These are phyloP conservation scores for Caenorhabditis sinica DNA, from an alignment of 2,888 invertebrate genomes.

Conservation along the genomic window DNA sequence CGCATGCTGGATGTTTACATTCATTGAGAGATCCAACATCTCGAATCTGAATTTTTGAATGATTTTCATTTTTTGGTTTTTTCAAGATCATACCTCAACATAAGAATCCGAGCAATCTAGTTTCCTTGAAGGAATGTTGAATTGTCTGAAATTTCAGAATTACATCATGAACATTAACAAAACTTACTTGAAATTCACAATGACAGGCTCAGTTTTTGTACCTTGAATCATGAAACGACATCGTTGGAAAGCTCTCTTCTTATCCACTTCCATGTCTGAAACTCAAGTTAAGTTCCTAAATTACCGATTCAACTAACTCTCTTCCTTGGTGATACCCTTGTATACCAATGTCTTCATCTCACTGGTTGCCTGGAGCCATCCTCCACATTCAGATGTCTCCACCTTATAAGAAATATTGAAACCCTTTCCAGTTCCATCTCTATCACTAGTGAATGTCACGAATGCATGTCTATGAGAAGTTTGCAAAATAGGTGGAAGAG, in stretches of 20 bases:
- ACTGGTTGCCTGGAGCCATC: constrained; percentile 66
- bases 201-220: constrained; percentile 71
- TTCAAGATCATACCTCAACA: constrained; percentile 43
- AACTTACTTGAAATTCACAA: constrained; percentile 74
- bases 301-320: constrained; percentile 32
- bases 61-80: neutral
- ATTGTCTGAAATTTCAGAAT: constrained; percentile 51
- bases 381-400: constrained; percentile 74
- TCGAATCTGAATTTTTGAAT: constrained; percentile 68
- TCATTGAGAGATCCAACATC: constrained; percentile 70
- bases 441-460: constrained; percentile 79
- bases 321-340: constrained; percentile 46
- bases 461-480: constrained; percentile 73
- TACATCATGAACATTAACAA: neutral
- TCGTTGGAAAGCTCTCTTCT: constrained; percentile 65
- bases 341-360: constrained; percentile 48
- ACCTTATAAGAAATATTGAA: constrained; percentile 75
- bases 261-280: constrained; percentile 41
- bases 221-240: constrained; percentile 79
- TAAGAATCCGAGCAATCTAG: constrained; percentile 67
- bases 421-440: constrained; percentile 72
- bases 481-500: constrained; percentile 30
- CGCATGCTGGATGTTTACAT: constrained; percentile 73
- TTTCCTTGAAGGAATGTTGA: constrained; percentile 62
- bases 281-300: neutral